Evolutionary conservation across 2,888 invertebrate species (phyloP), one percentile per base, ranked within the genome.

Genomic region (Pristionchus japonicus): DNA sequence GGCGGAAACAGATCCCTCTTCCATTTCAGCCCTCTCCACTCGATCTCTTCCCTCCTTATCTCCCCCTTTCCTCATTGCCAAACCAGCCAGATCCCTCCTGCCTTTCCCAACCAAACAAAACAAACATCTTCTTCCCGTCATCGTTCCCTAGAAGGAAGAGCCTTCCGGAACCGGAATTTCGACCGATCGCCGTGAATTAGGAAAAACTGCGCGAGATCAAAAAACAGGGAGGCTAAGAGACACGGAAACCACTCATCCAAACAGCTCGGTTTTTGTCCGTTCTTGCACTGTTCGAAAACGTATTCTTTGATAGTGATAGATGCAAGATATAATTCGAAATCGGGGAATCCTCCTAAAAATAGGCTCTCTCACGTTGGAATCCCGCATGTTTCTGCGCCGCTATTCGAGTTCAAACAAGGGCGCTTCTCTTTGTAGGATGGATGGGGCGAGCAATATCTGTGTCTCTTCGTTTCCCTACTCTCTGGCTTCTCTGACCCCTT

Each of bases 401-500:
- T n/a, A 43, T 43, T 43, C 43, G 47, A 27, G 37, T 77, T 47
- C 77, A 77, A 77, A 77, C 77, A 77, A 40, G n/a, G 77, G 77
- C 86, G 83, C 20, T 89, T 88, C 47, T 40, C 57, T n/a, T 27
- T 34, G 67, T 31, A 70, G 40, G 80, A 80, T 11, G 34, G 80
- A 80, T 40, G 27, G n/a, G n/a, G n/a, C n/a, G n/a, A n/a, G n/a
- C n/a, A n/a, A n/a, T n/a, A n/a, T n/a, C n/a, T n/a, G n/a, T n/a
- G n/a, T n/a, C n/a, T n/a, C n/a, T n/a, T n/a, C n/a, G n/a, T n/a
- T n/a, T n/a, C n/a, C n/a, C n/a, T n/a, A n/a, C n/a, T n/a, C n/a
- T n/a, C n/a, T n/a, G n/a, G n/a, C n/a, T n/a, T n/a, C n/a, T n/a
- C n/a, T n/a, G n/a, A n/a, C n/a, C n/a, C n/a, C n/a, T n/a, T n/a